Percentiles rank a stretch among this genome's conserved stretches.
These are phyloP conservation scores for Cetoscarus ocellatus DNA, from an alignment of 2,797 vertebrate genomes.

Conservation along the genomic window DNA sequence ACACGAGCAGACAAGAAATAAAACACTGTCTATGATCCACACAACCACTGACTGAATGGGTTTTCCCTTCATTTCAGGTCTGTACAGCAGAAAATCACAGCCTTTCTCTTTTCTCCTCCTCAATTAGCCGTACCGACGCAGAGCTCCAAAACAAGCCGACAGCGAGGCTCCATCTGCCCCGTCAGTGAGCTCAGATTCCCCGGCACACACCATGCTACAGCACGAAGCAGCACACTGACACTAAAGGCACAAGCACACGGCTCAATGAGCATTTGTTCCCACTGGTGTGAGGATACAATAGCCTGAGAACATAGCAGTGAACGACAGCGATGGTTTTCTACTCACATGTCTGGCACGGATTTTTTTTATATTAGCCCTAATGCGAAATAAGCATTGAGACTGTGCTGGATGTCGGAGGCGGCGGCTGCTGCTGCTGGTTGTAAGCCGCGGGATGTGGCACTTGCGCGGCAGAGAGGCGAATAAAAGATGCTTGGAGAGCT, in stretches of 20 bases:
- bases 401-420: constrained; percentile 62
- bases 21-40: constrained; percentile 48
- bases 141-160: constrained; percentile 49
- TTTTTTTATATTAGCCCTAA: constrained; percentile 62
- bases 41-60: constrained; percentile 19
- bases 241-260: constrained; percentile 56
- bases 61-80: constrained; percentile 23
- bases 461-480: constrained; percentile 58
- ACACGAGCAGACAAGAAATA: constrained; percentile 32
- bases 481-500: constrained; percentile 71
- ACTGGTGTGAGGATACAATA: constrained; percentile 36
- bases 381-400: constrained; percentile 72
- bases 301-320: constrained; percentile 49
- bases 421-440: constrained; percentile 53
- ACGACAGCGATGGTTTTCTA: constrained; percentile 79
- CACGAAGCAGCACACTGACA: constrained; percentile 40
- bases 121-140: constrained; percentile 53
- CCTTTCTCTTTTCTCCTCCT: constrained; percentile 27
- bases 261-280: constrained; percentile 45
- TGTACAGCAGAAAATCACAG: constrained; percentile 23
- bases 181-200: constrained; percentile 26
- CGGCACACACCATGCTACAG: constrained; percentile 27
- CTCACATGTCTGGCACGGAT: constrained; percentile 88
- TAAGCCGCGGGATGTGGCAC: constrained; percentile 66
- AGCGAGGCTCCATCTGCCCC: constrained; percentile 44